These are phyloP conservation scores for Leptinotarsa texana DNA, from an alignment of 1,140 invertebrate species.

Conservation along the genomic window DNA sequence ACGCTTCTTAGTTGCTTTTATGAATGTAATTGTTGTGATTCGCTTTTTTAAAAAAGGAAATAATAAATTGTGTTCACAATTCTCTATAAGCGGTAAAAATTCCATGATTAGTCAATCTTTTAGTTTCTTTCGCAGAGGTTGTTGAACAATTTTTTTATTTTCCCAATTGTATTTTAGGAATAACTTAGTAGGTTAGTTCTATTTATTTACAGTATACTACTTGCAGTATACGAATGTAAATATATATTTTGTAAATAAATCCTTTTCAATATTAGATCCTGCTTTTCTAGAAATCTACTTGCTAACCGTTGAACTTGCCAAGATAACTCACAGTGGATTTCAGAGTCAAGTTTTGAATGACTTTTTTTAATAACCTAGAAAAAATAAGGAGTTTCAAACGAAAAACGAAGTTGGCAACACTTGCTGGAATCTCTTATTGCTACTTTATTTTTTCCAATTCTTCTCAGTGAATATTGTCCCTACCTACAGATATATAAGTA, in stretches of 20 bases:
- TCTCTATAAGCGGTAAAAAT: not conserved
- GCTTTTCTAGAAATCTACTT: not conserved
- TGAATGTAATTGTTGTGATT: not conserved
- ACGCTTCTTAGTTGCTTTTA: not conserved
- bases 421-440: too few species aligned
- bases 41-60: not conserved
- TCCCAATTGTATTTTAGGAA: slow-evolving; percentile 3
- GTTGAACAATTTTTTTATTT: not conserved
- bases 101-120: not conserved
- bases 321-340: too few species aligned
- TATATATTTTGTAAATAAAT: slow-evolving; percentile 6
- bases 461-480: too few species aligned
- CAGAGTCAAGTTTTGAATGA: too few species aligned
- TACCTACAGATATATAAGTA: too few species aligned
- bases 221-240: slow-evolving; percentile 2
- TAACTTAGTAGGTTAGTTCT: not conserved
- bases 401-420: too few species aligned
- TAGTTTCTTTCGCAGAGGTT: not conserved
- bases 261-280: not conserved
- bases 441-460: too few species aligned
- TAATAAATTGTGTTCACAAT: slow-evolving; percentile 6
- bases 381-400: too few species aligned
- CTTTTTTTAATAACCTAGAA: too few species aligned
- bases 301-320: too few species aligned
- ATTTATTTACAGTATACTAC: not conserved